phyloP scores from a whole-genome alignment of 2,797 vertebrate species.

The Denticeps clupeoides region DNA sequence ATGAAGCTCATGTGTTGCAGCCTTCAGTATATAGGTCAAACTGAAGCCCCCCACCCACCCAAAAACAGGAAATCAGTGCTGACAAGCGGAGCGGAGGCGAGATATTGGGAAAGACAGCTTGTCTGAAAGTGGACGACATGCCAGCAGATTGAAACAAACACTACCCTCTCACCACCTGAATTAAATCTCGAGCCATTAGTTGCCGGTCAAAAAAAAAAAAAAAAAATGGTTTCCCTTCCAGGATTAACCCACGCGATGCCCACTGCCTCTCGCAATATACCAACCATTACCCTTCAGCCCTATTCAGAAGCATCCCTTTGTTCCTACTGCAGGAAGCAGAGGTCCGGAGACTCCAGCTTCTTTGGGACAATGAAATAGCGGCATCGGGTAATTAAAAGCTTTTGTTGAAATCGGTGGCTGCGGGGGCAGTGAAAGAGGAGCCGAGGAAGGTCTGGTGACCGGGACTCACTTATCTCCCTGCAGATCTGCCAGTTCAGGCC shows the following conservation, averaged over 20 bases:
- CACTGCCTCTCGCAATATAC: too few relatives aligned
- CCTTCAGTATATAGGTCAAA: constrained; percentile 35
- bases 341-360: background rate
- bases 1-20: constrained; percentile 4
- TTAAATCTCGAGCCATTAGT: constrained; percentile 21
- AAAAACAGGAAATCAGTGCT: constrained; percentile 27
- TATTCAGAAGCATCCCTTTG: too few relatives aligned
- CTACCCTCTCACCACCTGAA: constrained; percentile 25
- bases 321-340: background rate
- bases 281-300: too few relatives aligned
- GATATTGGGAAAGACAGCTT: constrained; percentile 38
- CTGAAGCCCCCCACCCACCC: constrained; percentile 16
- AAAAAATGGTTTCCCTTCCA: background rate
- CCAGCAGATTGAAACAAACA: constrained; percentile 35
- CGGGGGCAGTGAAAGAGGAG: background rate
- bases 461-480: constrained; percentile 18
- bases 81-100: constrained; percentile 31
- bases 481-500: constrained; percentile 33
- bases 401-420: too few relatives aligned
- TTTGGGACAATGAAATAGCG: too few relatives aligned
- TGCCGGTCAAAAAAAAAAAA: too few relatives aligned
- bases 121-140: constrained; percentile 32
- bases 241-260: too few relatives aligned
- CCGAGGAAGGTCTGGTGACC: constrained; percentile 3
- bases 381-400: constrained; percentile 9